These are phyloP conservation scores for Pseudorasbora parva DNA, from an alignment of 2,113 vertebrate genomes.

Conservation along the genomic window DNA sequence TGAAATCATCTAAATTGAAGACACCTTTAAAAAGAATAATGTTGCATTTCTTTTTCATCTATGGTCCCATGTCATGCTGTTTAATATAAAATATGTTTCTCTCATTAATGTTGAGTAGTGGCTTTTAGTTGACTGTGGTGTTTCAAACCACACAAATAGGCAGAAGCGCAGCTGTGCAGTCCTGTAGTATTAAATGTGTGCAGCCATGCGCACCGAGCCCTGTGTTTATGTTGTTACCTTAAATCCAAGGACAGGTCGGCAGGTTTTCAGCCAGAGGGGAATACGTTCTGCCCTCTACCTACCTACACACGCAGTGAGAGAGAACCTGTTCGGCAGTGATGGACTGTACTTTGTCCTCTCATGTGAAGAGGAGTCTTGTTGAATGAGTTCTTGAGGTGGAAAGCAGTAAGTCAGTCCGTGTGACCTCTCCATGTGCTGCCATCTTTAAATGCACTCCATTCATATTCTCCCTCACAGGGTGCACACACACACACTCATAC, in stretches of 20 bases:
- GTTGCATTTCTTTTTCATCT: not conserved
- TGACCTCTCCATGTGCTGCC: not conserved
- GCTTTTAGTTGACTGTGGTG: not conserved
- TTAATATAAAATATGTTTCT: not conserved
- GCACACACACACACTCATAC: slow-evolving; percentile 21
- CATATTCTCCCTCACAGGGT: not conserved
- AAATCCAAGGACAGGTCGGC: slow-evolving; percentile 18
- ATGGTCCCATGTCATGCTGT: not conserved
- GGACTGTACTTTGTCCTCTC: slow-evolving; percentile 4
- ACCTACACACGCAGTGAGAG: slow-evolving; percentile 6
- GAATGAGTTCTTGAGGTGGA: slow-evolving; percentile 21
- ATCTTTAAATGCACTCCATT: not conserved
- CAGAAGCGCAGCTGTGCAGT: slow-evolving; percentile 11
- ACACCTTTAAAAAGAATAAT: not conserved
- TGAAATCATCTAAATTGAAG: not conserved
- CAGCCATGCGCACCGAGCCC: not conserved
- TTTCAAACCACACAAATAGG: not conserved
- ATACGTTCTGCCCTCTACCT: not conserved
- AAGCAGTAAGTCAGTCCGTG: slow-evolving; percentile 9
- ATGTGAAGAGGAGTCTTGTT: slow-evolving; percentile 22
- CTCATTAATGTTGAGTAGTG: not conserved
- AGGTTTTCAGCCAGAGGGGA: slow-evolving; percentile 33
- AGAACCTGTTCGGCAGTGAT: not conserved
- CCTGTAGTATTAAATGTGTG: slow-evolving; percentile 14
- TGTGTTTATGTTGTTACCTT: slow-evolving; percentile 33